Base-by-base conservation (phyloP, 1,140 invertebrate genomes). In the Drosophila lacteicornis region DNA sequence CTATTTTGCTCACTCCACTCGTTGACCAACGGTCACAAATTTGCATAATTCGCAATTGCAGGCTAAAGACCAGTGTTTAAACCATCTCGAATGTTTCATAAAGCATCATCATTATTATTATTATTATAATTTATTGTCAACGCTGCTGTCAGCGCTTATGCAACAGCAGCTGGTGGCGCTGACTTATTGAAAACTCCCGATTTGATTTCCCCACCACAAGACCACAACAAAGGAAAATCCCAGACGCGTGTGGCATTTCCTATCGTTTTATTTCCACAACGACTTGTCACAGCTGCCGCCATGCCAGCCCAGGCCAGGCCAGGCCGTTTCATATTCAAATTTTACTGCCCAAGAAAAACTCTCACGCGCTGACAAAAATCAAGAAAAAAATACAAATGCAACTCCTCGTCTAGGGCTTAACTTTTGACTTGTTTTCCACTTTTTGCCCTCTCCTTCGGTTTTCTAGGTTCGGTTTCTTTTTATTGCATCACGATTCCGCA, bases 401-500 rank as follows among this genome's bases (percentile, higher is more conserved):
- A 27, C 51, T 59, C 27, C 19, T 30, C 27, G 43, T 30, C 51
- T 56, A 68, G 36, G 51, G 50, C 56, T 61, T 63, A 79, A 61
- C 49, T 65, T 55, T 58, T 63, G 65, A 78, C 55, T 79, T 75
- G 75, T 43, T 74, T 65, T 51, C 22, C 38, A 57, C 38, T 42
- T 68, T 19, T 33, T 45, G 45, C 56, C 55, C 50, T 9, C 33
- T 51, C 58, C 45, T 9, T 56, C 30, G 55, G 49, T 58, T 66
- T 56, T 62, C 22, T 60, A 38, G 30, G 22, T 30, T 65, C 50
- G 66, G 33, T 81, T 46, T 75, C 46, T 76, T 85, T 85, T 86
- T 86, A 86, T 86, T 87, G 61, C 80, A 79, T 86, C 83, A 86
- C 83, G 83, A 84, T 75, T 87, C 40, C 51, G 76, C 84, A 87